Evolutionary conservation across 2,113 vertebrate species (phyloP).

Genomic region (Aldabrachelys gigantea): DNA sequence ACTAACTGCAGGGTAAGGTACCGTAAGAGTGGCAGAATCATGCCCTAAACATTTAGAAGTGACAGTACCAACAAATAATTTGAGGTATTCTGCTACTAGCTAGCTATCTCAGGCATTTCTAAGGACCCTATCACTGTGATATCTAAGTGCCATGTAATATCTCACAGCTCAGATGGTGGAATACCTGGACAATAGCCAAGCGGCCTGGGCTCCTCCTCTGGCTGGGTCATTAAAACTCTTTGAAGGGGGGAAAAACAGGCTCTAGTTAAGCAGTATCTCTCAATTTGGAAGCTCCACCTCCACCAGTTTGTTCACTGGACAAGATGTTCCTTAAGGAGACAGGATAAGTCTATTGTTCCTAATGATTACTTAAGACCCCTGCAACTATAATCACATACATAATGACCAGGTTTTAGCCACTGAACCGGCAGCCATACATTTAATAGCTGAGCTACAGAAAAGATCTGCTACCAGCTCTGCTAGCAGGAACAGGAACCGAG

Average conservation of each 20-base stretch:
- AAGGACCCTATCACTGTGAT: neutral
- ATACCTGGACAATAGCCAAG: slow-evolving; percentile 21
- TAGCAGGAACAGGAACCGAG: neutral
- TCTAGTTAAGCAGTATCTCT: slow-evolving; percentile 3
- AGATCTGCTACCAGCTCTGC: neutral
- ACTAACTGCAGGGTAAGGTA: neutral
- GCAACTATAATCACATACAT: neutral
- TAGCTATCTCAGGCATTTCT: neutral
- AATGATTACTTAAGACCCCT: slow-evolving; percentile 19
- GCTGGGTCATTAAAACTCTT: slow-evolving; percentile 14
- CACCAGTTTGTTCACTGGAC: neutral
- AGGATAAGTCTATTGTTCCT: neutral
- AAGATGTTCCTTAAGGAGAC: slow-evolving; percentile 4
- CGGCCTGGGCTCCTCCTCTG: neutral
- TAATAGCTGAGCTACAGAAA: neutral
- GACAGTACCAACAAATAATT: neutral
- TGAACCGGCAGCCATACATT: neutral
- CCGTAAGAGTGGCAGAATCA: neutral
- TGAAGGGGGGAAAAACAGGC: neutral
- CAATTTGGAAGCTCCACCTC: neutral
- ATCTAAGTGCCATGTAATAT: neutral
- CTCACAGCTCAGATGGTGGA: neutral
- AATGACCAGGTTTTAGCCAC: neutral
- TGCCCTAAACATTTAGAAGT: neutral
- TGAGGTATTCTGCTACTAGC: neutral